These are phyloP conservation scores for Typhlichthys subterraneus DNA, from an alignment of 2,797 vertebrate species.

Conservation along the genomic window DNA sequence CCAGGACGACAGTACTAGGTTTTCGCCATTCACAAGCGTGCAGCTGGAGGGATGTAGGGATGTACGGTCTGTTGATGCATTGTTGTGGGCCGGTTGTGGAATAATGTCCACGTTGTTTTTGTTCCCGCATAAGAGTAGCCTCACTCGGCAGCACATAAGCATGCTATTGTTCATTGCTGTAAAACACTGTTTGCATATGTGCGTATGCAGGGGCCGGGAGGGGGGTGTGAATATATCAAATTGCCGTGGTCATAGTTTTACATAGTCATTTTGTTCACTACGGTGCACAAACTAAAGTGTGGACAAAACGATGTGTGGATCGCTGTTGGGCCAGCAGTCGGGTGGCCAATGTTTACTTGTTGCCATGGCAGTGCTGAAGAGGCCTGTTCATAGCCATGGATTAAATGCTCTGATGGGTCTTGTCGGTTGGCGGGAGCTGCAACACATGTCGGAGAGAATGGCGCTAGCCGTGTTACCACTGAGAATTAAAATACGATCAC, in stretches of 20 bases:
- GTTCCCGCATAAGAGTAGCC: slow-evolving; percentile 32
- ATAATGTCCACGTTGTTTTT: slow-evolving; percentile 59
- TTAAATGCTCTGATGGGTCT: slow-evolving; percentile 54
- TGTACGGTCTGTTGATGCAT: slow-evolving; percentile 30
- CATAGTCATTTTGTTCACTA: slow-evolving; percentile 20
- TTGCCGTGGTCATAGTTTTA: slow-evolving; percentile 1
- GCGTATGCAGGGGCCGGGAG: slow-evolving; percentile 15
- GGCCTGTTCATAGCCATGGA: slow-evolving; percentile 53
- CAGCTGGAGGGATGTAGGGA: slow-evolving; percentile 24
- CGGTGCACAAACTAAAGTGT: slow-evolving; percentile 16
- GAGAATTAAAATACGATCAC: slow-evolving; percentile 5
- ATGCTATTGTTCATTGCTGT: slow-evolving; percentile 32
- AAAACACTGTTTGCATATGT: neutral
- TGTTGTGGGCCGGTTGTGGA: slow-evolving; percentile 36
- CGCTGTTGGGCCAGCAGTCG: slow-evolving; percentile 48
- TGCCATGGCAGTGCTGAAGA: slow-evolving; percentile 67
- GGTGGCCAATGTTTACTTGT: slow-evolving; percentile 71
- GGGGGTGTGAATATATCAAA: neutral
- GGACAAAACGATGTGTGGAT: slow-evolving; percentile 39
- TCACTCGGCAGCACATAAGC: slow-evolving; percentile 27
- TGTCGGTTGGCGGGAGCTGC: slow-evolving; percentile 47
- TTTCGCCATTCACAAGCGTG: slow-evolving; percentile 22
- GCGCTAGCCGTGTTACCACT: slow-evolving; percentile 4
- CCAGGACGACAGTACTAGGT: neutral
- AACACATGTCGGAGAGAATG: slow-evolving; percentile 46